phyloP scores from a whole-genome alignment of 2,113 vertebrate species.

The Lagenorhynchus albirostris region DNA sequence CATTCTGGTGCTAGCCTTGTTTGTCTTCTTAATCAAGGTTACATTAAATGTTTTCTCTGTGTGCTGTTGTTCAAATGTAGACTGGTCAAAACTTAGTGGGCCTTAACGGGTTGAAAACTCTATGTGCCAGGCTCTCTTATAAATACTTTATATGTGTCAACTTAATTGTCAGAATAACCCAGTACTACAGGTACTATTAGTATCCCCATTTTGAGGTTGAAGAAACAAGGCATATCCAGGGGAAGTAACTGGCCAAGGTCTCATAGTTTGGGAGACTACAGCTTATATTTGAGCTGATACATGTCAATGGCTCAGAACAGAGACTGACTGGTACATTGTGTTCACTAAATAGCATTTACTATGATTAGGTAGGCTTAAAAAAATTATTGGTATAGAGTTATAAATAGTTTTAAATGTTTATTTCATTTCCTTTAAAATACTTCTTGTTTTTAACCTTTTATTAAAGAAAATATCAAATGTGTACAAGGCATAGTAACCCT shows the following conservation, averaged over 20 bases:
- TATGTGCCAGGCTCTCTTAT: neutral
- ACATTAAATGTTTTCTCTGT: neutral
- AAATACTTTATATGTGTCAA: neutral
- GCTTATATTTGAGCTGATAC: neutral
- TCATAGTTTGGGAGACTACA: neutral
- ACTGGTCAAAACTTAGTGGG: neutral
- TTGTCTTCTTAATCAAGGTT: neutral
- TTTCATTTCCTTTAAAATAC: neutral
- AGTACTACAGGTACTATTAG: neutral
- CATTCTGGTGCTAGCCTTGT: neutral
- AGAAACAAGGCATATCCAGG: neutral
- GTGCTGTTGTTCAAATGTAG: neutral
- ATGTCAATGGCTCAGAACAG: neutral
- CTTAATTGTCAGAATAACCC: neutral
- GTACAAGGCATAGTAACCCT: neutral
- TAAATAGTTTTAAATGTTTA: neutral
- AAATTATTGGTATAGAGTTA: neutral
- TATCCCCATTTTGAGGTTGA: neutral
- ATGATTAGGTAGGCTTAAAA: neutral
- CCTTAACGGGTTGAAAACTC: neutral
- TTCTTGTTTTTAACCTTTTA: neutral
- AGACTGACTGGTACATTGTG: neutral
- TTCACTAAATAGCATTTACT: neutral
- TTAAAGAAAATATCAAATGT: neutral
- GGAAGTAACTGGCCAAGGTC: neutral